Percentiles rank a stretch among this genome's conserved stretches.
These are phyloP conservation scores for Phycodurus eques DNA, from an alignment of 2,113 vertebrate species.

Conservation along the genomic window DNA sequence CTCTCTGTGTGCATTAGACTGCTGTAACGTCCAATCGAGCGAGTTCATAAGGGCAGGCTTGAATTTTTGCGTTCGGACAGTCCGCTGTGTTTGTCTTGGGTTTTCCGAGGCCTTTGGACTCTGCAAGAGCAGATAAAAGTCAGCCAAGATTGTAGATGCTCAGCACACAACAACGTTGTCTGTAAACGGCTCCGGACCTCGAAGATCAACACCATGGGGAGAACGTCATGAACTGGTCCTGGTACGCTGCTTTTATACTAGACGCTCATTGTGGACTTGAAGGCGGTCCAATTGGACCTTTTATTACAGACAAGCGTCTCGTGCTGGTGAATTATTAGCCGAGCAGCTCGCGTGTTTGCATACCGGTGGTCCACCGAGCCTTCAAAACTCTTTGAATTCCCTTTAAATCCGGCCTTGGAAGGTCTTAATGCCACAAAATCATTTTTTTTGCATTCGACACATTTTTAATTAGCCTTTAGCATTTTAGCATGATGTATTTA, in stretches of 20 bases:
- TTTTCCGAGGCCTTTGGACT: conserved; percentile 66
- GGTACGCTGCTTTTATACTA: conserved; percentile 56
- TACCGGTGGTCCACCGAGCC: not conserved
- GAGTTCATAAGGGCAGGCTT: not conserved
- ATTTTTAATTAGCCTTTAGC: not conserved
- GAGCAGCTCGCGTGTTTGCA: conserved; percentile 7
- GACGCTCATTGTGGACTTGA: not conserved
- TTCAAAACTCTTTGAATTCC: not conserved
- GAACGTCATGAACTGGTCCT: conserved; percentile 62
- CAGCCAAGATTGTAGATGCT: not conserved
- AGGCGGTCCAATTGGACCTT: not conserved
- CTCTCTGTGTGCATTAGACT: not conserved
- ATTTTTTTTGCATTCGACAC: too few species aligned
- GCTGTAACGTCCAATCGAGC: not conserved
- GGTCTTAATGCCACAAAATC: not conserved
- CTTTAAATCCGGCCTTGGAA: not conserved
- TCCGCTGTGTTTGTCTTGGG: conserved; percentile 23
- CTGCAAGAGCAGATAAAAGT: conserved; percentile 55
- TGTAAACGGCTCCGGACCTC: not conserved
- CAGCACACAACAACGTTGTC: conserved; percentile 11
- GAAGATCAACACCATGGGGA: conserved; percentile 35
- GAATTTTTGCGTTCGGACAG: not conserved
- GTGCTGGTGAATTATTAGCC: conserved; percentile 65
- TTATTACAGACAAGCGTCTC: conserved; percentile 37
- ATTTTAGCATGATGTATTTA: not conserved